Percentiles rank a stretch among this genome's conserved stretches.
Evolutionary conservation across 2,797 vertebrate species (phyloP).

Genomic region (Melanotaenia pygmaea): DNA sequence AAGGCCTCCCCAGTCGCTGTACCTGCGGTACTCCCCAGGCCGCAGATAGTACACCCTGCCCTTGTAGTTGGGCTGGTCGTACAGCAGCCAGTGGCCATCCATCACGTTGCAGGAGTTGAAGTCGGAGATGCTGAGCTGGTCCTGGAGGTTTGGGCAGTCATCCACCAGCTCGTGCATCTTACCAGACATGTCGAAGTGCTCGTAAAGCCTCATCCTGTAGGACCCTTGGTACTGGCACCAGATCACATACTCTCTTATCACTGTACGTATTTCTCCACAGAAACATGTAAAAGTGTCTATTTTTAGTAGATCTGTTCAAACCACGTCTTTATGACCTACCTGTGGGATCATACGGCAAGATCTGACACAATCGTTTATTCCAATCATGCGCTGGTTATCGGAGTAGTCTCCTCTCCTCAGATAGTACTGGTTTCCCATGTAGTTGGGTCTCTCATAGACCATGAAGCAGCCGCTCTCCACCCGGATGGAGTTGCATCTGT

Average conservation of each 20-base stretch:
- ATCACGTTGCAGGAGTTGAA: conserved; percentile 74
- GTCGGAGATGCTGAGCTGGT: conserved; percentile 65
- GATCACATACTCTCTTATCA: neutral
- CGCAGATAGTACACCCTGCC: conserved; percentile 75
- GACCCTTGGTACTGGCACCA: conserved; percentile 64
- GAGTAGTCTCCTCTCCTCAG: conserved; percentile 77
- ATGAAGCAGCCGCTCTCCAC: conserved; percentile 82
- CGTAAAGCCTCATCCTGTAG: conserved; percentile 77
- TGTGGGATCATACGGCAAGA: conserved; percentile 74
- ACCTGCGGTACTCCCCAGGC: conserved; percentile 79
- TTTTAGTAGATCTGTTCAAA: neutral
- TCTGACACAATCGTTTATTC: conserved; percentile 68
- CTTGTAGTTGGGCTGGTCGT: conserved; percentile 75
- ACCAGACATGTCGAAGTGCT: conserved; percentile 71
- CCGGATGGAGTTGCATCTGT: conserved; percentile 77
- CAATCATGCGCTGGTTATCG: conserved; percentile 63
- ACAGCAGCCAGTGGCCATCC: conserved; percentile 79
- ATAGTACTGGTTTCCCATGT: conserved; percentile 75
- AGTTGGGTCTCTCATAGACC: conserved; percentile 75
- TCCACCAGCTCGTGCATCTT: conserved; percentile 73
- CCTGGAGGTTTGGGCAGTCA: conserved; percentile 66
- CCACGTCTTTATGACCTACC: conserved; percentile 50
- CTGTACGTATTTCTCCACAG: neutral
- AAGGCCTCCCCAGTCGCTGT: conserved; percentile 79
- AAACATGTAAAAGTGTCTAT: neutral